Evolutionary conservation across 2,888 invertebrate genomes (phyloP).

Genomic region (Homarus gammarus): DNA sequence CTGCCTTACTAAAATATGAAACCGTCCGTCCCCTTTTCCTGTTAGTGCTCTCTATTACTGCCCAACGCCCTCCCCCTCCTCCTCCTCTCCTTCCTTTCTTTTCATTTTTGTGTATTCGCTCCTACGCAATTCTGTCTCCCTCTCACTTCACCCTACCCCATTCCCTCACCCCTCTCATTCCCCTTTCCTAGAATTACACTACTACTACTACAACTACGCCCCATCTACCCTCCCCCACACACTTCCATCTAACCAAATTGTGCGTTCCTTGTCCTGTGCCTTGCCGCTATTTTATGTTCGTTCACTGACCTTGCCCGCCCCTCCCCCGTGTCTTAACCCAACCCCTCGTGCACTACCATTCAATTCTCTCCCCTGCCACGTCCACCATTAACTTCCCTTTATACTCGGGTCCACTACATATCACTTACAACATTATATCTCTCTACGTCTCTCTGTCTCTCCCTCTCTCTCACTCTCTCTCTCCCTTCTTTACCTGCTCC

Average conservation of each 20-base stretch:
- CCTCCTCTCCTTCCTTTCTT: neutral
- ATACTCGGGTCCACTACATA: neutral
- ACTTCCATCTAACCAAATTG: constrained; percentile 15
- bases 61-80: neutral
- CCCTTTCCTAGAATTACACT: neutral
- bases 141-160: neutral
- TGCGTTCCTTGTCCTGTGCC: neutral
- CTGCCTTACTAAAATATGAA: too few relatives aligned
- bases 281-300: neutral
- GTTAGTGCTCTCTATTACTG: neutral
- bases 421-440: neutral
- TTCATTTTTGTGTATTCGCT: neutral
- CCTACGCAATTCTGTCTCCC: neutral
- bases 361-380: neutral
- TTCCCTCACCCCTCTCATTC: neutral
- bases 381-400: neutral
- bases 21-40: neutral
- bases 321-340: neutral
- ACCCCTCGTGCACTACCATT: neutral
- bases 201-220: neutral
- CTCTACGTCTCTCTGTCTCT: neutral
- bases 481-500: neutral
- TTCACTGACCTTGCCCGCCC: neutral
- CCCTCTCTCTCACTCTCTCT: neutral
- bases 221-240: neutral